phyloP scores from a whole-genome alignment of 2,888 invertebrate genomes.

The Eueremaeus valkanovi region DNA sequence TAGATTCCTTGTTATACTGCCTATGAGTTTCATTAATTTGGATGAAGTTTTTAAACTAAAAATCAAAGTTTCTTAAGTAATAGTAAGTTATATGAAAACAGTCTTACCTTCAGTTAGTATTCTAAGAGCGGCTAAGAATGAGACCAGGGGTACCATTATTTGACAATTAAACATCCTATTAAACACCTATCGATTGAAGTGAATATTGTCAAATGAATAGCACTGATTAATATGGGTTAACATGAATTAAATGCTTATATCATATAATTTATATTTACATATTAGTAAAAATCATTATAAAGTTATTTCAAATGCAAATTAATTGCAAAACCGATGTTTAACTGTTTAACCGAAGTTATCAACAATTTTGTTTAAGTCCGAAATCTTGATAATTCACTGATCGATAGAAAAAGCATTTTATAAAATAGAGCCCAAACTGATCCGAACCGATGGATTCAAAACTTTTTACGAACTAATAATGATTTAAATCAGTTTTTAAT shows the following conservation, averaged over 20 bases:
- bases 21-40: no score
- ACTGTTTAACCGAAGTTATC: no score
- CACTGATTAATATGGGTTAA: not conserved
- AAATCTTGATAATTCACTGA: no score
- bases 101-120: slow-evolving; percentile 72
- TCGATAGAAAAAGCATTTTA: no score
- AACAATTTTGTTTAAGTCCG: not conserved
- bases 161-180: slow-evolving; percentile 24
- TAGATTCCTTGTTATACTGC: no score
- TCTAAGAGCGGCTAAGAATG: slow-evolving; percentile 74
- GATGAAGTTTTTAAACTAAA: no score
- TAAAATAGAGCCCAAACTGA: no score
- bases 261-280: slow-evolving; percentile 5
- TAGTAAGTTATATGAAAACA: no score
- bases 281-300: slow-evolving; percentile 9
- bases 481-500: no score
- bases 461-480: no score
- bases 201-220: not conserved
- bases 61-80: no score
- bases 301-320: not conserved
- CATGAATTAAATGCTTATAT: not conserved
- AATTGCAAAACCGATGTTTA: not conserved
- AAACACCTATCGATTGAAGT: slow-evolving; percentile 9
- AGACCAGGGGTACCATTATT: slow-evolving; percentile 74
- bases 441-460: no score